Percentiles rank a stretch among this genome's conserved stretches.
These are phyloP conservation scores for Pseudomyrmex cubaensis DNA, from an alignment of 1,140 invertebrate species.

Conservation along the genomic window DNA sequence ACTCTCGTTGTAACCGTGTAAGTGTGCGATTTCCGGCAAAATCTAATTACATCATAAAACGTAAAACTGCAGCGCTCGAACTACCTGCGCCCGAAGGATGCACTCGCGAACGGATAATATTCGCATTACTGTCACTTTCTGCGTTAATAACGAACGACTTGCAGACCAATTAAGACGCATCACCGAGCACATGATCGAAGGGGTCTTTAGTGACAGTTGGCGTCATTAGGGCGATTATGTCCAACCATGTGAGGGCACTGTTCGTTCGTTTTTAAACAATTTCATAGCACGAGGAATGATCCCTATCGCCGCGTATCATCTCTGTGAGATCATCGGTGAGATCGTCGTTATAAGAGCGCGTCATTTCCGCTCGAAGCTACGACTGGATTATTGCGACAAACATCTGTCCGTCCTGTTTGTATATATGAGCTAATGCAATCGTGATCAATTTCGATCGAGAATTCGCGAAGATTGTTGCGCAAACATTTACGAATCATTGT, in stretches of 20 bases:
- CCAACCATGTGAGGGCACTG: constrained; percentile 50
- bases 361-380: constrained; percentile 73
- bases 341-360: constrained; percentile 70
- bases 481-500: neutral
- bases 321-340: constrained; percentile 76
- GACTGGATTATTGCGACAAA: constrained; percentile 41
- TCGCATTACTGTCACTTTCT: constrained; percentile 45
- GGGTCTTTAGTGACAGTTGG: constrained; percentile 74
- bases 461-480: neutral
- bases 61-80: constrained; percentile 1
- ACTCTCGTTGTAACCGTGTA: neutral
- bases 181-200: constrained; percentile 52
- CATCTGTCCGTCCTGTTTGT: constrained; percentile 24
- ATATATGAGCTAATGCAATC: constrained; percentile 29
- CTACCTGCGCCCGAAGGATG: constrained; percentile 34
- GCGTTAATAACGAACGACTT: constrained; percentile 60
- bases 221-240: constrained; percentile 74
- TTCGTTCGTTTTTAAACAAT: constrained; percentile 70
- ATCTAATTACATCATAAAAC: constrained; percentile 45
- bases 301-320: constrained; percentile 76
- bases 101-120: constrained; percentile 30
- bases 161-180: constrained; percentile 66
- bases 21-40: constrained; percentile 3
- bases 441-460: constrained; percentile 36
- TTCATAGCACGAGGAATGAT: constrained; percentile 72